Base-by-base conservation (phyloP, 2,113 vertebrate genomes). In the Gadus macrocephalus region DNA sequence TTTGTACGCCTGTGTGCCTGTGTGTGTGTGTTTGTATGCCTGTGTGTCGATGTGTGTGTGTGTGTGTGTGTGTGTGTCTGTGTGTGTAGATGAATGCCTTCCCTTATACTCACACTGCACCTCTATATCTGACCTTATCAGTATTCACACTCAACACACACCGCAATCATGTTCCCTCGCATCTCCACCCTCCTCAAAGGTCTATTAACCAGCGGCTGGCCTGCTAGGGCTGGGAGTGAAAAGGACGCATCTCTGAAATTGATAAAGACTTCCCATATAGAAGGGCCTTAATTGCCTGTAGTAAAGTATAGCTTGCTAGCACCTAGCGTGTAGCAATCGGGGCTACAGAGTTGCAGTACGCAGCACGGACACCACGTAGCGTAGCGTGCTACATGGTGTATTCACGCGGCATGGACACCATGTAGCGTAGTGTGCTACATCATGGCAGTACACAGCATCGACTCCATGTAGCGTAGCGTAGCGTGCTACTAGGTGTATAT, bases 101-200 rank as follows among this genome's bases (percentile, higher is more conserved):
- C 71, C 82, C 86, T 81, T 87, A 78, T 67, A 70, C 75, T 62
- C 71, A 86, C 77, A 75, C 82, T 83, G 81, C 74, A 72, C 81
- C 78, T 86, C 77, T 84, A 77, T 81, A 68, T 77, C 78, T 66
- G 1, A 53, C 70, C 83, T 86, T 82, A 86, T 89, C 76, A 85
- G 80, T 86, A 86, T 87, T 86, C 85, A 64, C 62, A 73, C 69
- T 71, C 66, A 72, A 77, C 72, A 72, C 20, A 55, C 28, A 64
- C 20, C 67, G 68, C 67, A 20, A 66, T 60, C 58, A n/a, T 49
- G 75, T 70, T 56, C 28, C 49, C 15, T 53, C 22, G 22, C 22
- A 25, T 25, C 22, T 25, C 8, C 15, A 16, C 55, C 19, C 22
- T 28, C 25, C 20, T 20, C 14, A 12, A 31, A 22, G 53, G 22